Evolutionary conservation across 92 coral and sea anemone genomes (phyloP), one percentile per base, ranked within the genome.

Genomic region (Blastomussa wellsi): DNA sequence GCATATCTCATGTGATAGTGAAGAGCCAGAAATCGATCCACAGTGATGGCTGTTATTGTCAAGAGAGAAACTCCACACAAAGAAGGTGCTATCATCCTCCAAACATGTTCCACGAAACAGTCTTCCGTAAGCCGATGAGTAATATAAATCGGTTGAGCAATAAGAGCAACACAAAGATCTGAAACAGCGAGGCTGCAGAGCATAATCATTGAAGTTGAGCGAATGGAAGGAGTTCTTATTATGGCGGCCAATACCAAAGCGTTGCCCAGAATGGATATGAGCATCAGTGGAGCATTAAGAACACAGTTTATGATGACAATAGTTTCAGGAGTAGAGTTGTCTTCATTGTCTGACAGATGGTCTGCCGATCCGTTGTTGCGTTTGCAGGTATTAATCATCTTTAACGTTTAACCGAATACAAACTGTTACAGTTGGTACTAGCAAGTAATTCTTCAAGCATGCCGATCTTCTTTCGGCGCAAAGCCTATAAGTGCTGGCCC

Each of bases 1-100:
- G 62, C 42, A 26, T 86, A 86, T 78, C 79, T 32, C 84, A 86
- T 10, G 59, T 86, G 89, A 70, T 52, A 78, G 28, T 64, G 77
- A 13, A 85, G 65, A 0, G 83, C 77, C 11, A 85, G 7, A 35
- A 35, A 67, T 24, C 84, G 37, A 19, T 86, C 89, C 68, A 85
- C 57, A 14, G 57, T 0, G 2, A 51, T 51, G 57, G 57, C 57
- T 51, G 57, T 51, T 51, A 51, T 62, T 62, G 68, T 62, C 33
- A n/a, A 26, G 35, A 62, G 29, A 62, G 68, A 62, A 62, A 62
- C 68, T 28, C 33, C 35, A 28, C 35, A 62, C 28, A 62, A 28
- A n/a, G 68, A 26, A 62, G n/a, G 24, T 16, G 33, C 68, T 11
- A 62, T 62, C 12, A 57, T 57, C 65, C n/a, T 1, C 9, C 11